Conservation (phyloP, 92 coral and sea anemone genomes). For the Paragorgia papillata region DNA sequence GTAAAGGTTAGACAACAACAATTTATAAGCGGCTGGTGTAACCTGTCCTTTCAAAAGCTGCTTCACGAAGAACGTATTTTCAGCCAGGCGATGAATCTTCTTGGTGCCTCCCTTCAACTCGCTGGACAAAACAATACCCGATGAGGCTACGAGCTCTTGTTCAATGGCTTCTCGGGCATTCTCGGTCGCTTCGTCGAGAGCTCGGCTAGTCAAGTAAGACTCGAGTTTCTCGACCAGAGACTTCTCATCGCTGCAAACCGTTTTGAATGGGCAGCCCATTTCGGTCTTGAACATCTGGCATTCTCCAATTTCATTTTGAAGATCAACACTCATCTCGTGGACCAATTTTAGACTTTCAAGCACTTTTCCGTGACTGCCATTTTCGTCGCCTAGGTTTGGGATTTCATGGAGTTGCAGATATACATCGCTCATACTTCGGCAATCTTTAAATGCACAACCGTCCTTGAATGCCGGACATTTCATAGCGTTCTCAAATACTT, state of each 20-base stretch:
- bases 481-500: slow-evolving; percentile 42
- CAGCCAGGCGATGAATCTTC: slow-evolving; percentile 79
- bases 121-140: slow-evolving; percentile 72
- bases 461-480: slow-evolving; percentile 82
- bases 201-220: slow-evolving; percentile 74
- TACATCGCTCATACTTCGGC: slow-evolving; percentile 68
- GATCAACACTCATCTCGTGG: slow-evolving; percentile 72
- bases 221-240: slow-evolving; percentile 83
- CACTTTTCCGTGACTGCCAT: slow-evolving; percentile 79
- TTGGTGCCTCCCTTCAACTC: slow-evolving; percentile 85
- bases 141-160: slow-evolving; percentile 61
- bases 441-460: slow-evolving; percentile 90
- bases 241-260: slow-evolving; percentile 91
- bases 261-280: slow-evolving; percentile 95
- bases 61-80: slow-evolving; percentile 83
- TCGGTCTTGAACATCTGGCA: slow-evolving; percentile 85
- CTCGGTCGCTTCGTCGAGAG: slow-evolving; percentile 63
- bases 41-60: slow-evolving; percentile 78
- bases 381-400: slow-evolving; percentile 63
- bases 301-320: slow-evolving; percentile 82
- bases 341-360: slow-evolving; percentile 73
- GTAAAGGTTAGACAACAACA: slow-evolving; percentile 83
- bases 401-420: slow-evolving; percentile 69
- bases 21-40: slow-evolving; percentile 77
- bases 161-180: slow-evolving; percentile 50